Base-by-base conservation (phyloP, 2,797 vertebrate genomes). In the Prunella strophiata region DNA sequence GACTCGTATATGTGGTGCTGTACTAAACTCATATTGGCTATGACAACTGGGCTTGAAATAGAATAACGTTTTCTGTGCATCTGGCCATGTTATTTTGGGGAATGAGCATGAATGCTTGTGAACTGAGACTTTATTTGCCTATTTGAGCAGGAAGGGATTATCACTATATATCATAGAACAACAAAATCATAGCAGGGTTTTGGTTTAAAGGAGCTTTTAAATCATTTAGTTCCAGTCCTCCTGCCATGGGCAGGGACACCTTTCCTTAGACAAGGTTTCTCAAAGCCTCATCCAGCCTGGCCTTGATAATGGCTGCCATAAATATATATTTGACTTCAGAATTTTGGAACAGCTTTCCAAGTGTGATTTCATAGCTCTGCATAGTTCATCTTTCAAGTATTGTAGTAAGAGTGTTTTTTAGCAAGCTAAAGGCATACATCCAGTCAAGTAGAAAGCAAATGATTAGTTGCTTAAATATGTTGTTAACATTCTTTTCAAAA, bases 161-260 rank as follows among this genome's bases (percentile, higher is more conserved):
- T 59, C 19, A 14, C 11, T 52, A 26, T 47, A 23, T 9, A 16
- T 19, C 21, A 29, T 2, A 45, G 16, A 75, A 43, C 62, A 32
- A 63, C 19, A 38, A 20, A 75, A 55, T 61, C 23, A 25, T 22
- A 45, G 14, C 18, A 51, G 26, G 7, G 2, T 15, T 83, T 51
- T 30, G 1, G 32, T 57, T 75, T 57, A 58, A 63, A 55, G 7
- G 36, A 43, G 4, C 5, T 57, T n/a, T n/a, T n/a, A 63, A 25
- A 43, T 18, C 1, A 16, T 19, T 34, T 29, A 2, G 2, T 76
- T 76, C 19, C 50, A 62, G 19, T 0, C 7, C 7, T 2, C 7
- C 2, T n/a, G 11, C 26, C 16, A 25, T 29, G 5, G 27, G 2
- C 13, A 75, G 27, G 19, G 13, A 38, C 10, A 25, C 8, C 1